These are phyloP conservation scores for Corythoichthys intestinalis DNA, from an alignment of 2,113 vertebrate species.

Conservation along the genomic window DNA sequence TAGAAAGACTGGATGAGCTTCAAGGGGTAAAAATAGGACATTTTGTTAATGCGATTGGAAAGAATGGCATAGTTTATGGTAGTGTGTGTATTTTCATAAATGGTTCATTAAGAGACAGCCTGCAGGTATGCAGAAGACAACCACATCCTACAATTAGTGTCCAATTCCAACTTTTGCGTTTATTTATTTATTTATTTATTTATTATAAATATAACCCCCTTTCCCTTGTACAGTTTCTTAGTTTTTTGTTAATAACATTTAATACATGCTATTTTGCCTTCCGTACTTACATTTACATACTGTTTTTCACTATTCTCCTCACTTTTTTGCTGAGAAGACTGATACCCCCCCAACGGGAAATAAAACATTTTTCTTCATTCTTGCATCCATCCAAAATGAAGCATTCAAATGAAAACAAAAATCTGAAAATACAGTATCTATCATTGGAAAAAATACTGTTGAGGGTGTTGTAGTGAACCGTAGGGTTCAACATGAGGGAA, in stretches of 20 bases:
- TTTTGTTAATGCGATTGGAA: constrained; percentile 44
- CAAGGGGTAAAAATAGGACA: constrained; percentile 29
- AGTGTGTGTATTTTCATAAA: too few relatives aligned
- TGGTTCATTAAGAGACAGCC: too few relatives aligned
- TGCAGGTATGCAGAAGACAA: constrained; percentile 11
- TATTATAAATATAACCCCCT: not conserved
- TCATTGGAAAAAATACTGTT: not conserved
- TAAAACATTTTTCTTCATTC: too few relatives aligned
- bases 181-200: not conserved
- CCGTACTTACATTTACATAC: not conserved
- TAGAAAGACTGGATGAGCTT: not conserved
- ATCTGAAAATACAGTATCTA: not conserved
- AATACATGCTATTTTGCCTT: not conserved
- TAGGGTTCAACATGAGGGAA: not conserved
- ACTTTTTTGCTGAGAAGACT: not conserved
- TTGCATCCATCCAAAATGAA: too few relatives aligned
- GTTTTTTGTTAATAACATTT: not conserved
- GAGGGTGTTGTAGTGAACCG: not conserved
- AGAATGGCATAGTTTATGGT: constrained; percentile 15
- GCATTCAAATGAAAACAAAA: not conserved
- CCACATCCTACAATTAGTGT: not conserved
- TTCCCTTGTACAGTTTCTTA: not conserved
- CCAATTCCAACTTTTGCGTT: not conserved
- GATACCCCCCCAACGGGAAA: not conserved
- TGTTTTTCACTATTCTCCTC: too few relatives aligned